phyloP scores from a whole-genome alignment of 2,797 vertebrate genomes.

The Streptopelia turtur region DNA sequence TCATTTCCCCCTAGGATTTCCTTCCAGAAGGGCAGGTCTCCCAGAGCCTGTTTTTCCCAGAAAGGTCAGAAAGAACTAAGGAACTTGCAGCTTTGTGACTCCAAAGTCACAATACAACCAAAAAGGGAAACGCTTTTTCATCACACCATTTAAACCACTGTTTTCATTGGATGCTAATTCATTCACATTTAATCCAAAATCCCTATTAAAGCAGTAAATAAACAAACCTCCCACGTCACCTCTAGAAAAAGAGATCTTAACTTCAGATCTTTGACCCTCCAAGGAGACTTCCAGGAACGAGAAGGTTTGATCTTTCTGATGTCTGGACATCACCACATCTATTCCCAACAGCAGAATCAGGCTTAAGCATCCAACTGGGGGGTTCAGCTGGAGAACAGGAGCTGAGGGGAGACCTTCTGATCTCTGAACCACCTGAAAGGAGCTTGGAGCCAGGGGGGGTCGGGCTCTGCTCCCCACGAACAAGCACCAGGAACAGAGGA shows the following conservation, averaged over 20 bases:
- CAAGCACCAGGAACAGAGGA: too few species aligned
- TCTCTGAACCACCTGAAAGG: too few species aligned
- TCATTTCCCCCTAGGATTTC: slow-evolving; percentile 31
- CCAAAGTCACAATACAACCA: slow-evolving; percentile 7
- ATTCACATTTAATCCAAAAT: not conserved
- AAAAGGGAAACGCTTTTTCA: slow-evolving; percentile 31
- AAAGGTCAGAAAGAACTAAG: not conserved
- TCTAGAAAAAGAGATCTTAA: not conserved
- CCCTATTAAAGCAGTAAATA: not conserved
- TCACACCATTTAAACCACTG: slow-evolving; percentile 27
- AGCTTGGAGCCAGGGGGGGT: too few species aligned
- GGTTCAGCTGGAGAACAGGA: too few species aligned
- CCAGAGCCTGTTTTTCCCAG: slow-evolving; percentile 7
- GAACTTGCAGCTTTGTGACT: slow-evolving; percentile 38
- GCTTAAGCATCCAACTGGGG: not conserved
- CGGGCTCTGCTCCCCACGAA: too few species aligned
- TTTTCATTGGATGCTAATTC: slow-evolving; percentile 22
- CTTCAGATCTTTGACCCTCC: not conserved
- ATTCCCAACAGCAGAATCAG: not conserved
- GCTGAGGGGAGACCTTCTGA: too few species aligned
- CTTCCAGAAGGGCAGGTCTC: slow-evolving; percentile 38
- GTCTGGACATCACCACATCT: not conserved
- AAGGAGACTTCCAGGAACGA: not conserved
- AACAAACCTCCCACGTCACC: not conserved
- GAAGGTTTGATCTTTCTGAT: not conserved